Conservation (phyloP, 2,888 invertebrate species). For the Conus canariensis region DNA sequence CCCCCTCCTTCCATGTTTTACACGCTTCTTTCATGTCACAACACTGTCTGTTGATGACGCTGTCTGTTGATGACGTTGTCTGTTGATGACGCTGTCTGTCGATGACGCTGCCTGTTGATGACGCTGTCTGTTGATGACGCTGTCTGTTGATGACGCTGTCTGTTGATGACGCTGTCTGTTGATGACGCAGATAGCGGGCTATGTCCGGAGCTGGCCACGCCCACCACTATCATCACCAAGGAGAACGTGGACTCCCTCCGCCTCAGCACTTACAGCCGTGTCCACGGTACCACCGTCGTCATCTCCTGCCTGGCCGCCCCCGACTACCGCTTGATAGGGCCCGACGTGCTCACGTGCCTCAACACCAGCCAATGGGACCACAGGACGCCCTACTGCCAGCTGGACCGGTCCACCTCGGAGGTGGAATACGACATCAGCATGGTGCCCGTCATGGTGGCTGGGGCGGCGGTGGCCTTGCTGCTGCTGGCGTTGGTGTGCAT, state of each 20-base stretch:
- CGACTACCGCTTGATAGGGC: conserved; percentile 19
- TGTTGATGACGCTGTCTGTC: too few species aligned
- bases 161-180: too few species aligned
- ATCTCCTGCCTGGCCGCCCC: conserved; percentile 28
- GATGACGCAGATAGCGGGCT: not conserved
- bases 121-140: too few species aligned
- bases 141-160: too few species aligned
- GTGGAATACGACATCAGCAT: not conserved
- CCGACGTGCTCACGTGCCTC: conserved; percentile 31
- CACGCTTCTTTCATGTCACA: too few species aligned
- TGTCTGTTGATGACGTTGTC: too few species aligned
- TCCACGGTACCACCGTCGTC: conserved; percentile 6
- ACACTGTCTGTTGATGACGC: too few species aligned
- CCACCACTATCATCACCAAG: conserved; percentile 23
- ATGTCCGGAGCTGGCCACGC: conserved; percentile 29
- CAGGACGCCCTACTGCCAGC: not conserved
- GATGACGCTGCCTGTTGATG: too few species aligned
- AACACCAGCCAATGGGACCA: conserved; percentile 22
- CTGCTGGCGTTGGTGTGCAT: not conserved
- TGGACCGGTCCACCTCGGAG: not conserved
- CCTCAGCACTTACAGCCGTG: not conserved
- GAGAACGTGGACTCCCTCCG: conserved; percentile 20
- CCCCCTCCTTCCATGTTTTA: too few species aligned
- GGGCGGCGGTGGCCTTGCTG: not conserved
- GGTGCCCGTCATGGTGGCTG: conserved; percentile 14